A percentile compares a stretch with the other conserved stretches of the same genome.
phyloP scores from a whole-genome alignment of 1,140 invertebrate genomes.

The Manduca sexta region DNA sequence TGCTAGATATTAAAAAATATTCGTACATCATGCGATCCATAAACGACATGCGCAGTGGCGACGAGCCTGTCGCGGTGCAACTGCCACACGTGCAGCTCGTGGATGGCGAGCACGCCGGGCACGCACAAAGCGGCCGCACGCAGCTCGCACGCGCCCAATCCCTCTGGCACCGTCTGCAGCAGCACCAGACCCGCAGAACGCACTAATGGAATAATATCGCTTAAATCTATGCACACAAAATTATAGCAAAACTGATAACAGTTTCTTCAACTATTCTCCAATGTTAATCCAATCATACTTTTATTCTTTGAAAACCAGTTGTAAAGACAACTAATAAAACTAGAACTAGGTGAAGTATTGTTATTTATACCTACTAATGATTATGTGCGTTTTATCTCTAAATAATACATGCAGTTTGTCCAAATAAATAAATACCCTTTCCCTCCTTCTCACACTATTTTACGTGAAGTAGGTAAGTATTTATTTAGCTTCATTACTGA shows the following conservation, averaged over 20 bases:
- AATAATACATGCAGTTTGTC: too few species aligned
- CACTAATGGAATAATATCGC: slow-evolving; percentile 26
- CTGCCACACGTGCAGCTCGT: slow-evolving; percentile 90
- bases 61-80: slow-evolving; percentile 80
- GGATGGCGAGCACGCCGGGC: slow-evolving; percentile 85
- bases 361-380: too few species aligned
- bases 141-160: slow-evolving; percentile 81
- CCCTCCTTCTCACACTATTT: too few species aligned
- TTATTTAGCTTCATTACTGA: too few species aligned
- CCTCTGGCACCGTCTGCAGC: slow-evolving; percentile 86
- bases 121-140: slow-evolving; percentile 81
- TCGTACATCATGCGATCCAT: slow-evolving; percentile 66
- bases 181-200: slow-evolving; percentile 78
- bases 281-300: too few species aligned
- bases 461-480: too few species aligned
- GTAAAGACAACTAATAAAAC: too few species aligned
- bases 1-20: not conserved
- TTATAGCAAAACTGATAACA: not conserved
- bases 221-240: not conserved
- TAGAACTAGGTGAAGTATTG: too few species aligned
- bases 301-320: too few species aligned
- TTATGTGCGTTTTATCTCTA: too few species aligned
- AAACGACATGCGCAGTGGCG: slow-evolving; percentile 82
- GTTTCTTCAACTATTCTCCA: not conserved
- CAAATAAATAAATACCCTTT: too few species aligned